phyloP scores from a whole-genome alignment of 2,797 vertebrate species.

The Gephyroberyx darwinii region DNA sequence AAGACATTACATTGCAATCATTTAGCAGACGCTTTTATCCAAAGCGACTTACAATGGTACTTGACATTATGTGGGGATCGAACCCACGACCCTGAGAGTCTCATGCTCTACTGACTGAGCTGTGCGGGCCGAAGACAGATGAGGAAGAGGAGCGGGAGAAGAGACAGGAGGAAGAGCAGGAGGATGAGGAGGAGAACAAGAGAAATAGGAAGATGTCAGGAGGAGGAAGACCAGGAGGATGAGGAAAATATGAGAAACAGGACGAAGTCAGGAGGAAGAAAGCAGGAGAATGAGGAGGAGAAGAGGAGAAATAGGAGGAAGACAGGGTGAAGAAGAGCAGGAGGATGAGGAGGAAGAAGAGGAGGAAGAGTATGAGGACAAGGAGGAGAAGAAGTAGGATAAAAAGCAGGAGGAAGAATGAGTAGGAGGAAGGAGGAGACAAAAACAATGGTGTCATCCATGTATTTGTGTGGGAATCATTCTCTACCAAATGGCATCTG shows the following conservation, averaged over 20 bases:
- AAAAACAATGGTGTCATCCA: not conserved
- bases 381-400: not conserved
- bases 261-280: not conserved
- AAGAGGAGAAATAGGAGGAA: not conserved
- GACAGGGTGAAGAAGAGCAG: not conserved
- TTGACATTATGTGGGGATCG: no score
- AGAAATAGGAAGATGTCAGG: no score
- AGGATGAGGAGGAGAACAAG: no score
- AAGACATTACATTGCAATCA: not conserved
- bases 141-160: not conserved
- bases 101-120: no score
- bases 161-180: no score
- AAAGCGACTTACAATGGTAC: no score
- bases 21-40: no score
- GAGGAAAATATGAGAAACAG: not conserved
- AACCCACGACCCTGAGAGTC: no score
- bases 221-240: no score
- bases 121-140: not conserved
- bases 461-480: conserved; percentile 10
- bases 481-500: conserved; percentile 15
- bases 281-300: not conserved
- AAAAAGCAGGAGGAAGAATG: not conserved
- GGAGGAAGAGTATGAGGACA: not conserved
- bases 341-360: not conserved
- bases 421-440: not conserved